A percentile compares a stretch with the other conserved stretches of the same genome.
phyloP scores from a whole-genome alignment of 2,888 invertebrate genomes.

The Nomada ruficornis region DNA sequence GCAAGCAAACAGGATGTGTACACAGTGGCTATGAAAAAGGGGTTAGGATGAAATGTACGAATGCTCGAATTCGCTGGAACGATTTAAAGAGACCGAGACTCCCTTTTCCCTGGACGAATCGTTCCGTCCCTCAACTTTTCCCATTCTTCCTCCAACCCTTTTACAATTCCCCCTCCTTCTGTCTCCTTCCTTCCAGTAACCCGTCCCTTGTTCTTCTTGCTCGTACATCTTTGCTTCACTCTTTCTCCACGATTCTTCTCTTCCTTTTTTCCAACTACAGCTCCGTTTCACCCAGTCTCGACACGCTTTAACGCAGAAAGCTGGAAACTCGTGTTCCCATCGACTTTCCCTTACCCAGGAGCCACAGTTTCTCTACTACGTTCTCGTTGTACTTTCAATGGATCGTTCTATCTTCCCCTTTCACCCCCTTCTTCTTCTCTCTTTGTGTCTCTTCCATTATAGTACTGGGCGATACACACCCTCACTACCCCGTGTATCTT shows the following conservation, averaged over 20 bases:
- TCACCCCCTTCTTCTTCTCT: neutral
- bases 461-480: neutral
- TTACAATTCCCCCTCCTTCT: constrained; percentile 13
- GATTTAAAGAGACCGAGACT: constrained; percentile 67
- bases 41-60: constrained; percentile 20
- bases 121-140: constrained; percentile 64
- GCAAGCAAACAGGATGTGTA: constrained; percentile 19
- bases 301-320: constrained; percentile 53
- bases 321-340: constrained; percentile 55
- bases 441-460: neutral
- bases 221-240: neutral
- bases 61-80: constrained; percentile 60
- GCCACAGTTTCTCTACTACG: constrained; percentile 24
- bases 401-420: neutral
- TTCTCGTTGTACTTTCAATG: constrained; percentile 52
- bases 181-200: neutral
- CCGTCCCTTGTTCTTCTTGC: neutral
- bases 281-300: constrained; percentile 21
- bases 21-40: neutral
- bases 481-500: neutral
- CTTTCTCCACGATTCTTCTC: neutral
- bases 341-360: constrained; percentile 26
- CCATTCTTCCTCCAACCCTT: constrained; percentile 59
- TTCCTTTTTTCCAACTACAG: neutral
- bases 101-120: constrained; percentile 39